phyloP scores from a whole-genome alignment of 2,888 invertebrate genomes.

The Capitulum mitella region DNA sequence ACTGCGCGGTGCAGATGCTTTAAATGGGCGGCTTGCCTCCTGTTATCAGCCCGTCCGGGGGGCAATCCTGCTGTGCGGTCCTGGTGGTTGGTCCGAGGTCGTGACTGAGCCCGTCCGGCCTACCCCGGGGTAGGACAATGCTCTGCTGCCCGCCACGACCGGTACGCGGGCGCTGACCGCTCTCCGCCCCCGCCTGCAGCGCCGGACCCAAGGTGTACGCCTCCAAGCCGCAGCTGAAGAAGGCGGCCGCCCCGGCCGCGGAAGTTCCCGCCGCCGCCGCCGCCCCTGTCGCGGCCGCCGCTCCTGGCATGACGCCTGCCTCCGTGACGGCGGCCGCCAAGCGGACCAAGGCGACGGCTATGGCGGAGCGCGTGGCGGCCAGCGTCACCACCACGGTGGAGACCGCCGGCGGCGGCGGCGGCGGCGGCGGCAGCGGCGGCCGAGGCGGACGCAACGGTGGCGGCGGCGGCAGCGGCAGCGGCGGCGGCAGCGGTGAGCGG shows the following conservation, averaged over 20 bases:
- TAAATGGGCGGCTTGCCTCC: too few species aligned
- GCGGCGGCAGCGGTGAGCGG: too few species aligned
- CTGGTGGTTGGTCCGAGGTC: too few species aligned
- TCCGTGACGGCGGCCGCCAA: not conserved
- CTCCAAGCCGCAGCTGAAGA: conserved; percentile 10
- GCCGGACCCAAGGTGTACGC: conserved; percentile 3
- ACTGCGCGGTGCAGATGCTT: too few species aligned
- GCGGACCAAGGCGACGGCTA: not conserved
- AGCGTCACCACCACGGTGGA: not conserved
- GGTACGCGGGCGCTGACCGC: too few species aligned
- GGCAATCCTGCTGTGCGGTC: too few species aligned
- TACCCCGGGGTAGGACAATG: too few species aligned
- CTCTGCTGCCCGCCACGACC: too few species aligned
- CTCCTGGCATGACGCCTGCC: not conserved
- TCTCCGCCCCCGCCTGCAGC: too few species aligned
- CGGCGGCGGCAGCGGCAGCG: conserved; percentile 29
- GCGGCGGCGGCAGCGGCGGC: not conserved
- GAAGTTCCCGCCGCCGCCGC: not conserved
- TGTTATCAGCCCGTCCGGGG: too few species aligned
- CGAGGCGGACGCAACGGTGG: not conserved
- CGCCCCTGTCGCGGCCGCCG: too few species aligned
- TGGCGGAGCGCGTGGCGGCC: not conserved
- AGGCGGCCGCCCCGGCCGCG: not conserved
- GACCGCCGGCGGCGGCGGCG: not conserved
- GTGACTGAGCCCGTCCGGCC: too few species aligned